These are phyloP conservation scores for Lycia hirtaria DNA, from an alignment of 2,888 invertebrate species.

Conservation along the genomic window DNA sequence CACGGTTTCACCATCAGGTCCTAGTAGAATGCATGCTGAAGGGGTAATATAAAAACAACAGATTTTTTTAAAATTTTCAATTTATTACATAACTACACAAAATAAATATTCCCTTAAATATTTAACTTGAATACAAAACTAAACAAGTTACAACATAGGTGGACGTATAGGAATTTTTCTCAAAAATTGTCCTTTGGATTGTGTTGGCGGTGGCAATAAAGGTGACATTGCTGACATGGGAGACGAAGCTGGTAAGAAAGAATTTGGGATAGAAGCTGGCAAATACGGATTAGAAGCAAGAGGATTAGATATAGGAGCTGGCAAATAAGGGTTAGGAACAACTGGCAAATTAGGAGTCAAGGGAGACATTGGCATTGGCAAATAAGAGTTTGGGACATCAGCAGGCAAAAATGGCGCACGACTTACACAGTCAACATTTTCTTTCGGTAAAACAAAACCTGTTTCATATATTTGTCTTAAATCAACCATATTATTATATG, in stretches of 20 bases:
- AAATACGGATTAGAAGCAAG: background rate
- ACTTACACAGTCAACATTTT: constrained; percentile 11
- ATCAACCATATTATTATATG: constrained; percentile 13
- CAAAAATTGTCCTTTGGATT: constrained; percentile 58
- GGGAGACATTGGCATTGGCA: constrained; percentile 2
- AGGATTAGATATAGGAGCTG: constrained; percentile 6
- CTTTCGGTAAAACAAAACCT: constrained; percentile 3
- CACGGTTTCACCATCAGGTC: too few species aligned
- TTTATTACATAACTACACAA: background rate
- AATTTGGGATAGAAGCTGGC: constrained; percentile 40
- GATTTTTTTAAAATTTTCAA: background rate
- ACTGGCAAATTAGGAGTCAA: background rate
- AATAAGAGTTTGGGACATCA: background rate
- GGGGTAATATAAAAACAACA: background rate
- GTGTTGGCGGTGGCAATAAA: constrained; percentile 53
- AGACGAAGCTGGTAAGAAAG: constrained; percentile 58
- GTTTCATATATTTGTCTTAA: constrained; percentile 27
- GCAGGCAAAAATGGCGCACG: background rate
- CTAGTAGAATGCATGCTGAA: too few species aligned
- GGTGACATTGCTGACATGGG: constrained; percentile 52
- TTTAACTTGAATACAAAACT: background rate
- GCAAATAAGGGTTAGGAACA: background rate
- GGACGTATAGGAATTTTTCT: constrained; percentile 67
- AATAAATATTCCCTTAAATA: constrained; percentile 13
- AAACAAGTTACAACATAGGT: constrained; percentile 49